phyloP scores from a whole-genome alignment of 2,888 invertebrate species.

The Drepana falcataria region DNA sequence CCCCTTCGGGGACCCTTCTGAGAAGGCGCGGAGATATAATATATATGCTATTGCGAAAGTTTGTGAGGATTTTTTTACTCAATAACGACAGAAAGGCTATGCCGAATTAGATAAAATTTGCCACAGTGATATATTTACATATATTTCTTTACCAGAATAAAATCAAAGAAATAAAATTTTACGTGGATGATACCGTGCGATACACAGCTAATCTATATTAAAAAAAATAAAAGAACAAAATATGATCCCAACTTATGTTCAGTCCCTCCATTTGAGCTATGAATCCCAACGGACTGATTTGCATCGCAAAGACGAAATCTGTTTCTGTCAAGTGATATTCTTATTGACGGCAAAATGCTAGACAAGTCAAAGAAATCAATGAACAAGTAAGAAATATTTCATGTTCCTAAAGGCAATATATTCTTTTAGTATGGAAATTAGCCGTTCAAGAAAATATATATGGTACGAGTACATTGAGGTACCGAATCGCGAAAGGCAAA shows the following conservation, averaged over 20 bases:
- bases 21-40: no score
- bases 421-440: not conserved
- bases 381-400: constrained; percentile 7
- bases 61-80: no score
- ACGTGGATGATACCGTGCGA: no score
- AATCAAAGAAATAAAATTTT: no score
- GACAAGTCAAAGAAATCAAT: constrained; percentile 25
- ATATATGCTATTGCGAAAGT: no score
- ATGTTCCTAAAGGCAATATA: not conserved
- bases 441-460: not conserved
- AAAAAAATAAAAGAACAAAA: constrained; percentile 3
- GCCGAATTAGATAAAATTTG: no score
- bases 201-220: not conserved
- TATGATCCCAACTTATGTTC: constrained; percentile 21
- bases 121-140: no score
- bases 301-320: constrained; percentile 57
- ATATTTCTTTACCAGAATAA: no score
- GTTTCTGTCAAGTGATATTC: constrained; percentile 31
- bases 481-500: not conserved
- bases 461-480: not conserved
- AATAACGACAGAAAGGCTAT: no score
- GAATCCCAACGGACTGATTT: constrained; percentile 48
- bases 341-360: constrained; percentile 26
- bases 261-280: constrained; percentile 44
- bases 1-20: no score